Evolutionary conservation across 2,113 vertebrate genomes (phyloP).

Genomic region (Oryzias curvinotus): DNA sequence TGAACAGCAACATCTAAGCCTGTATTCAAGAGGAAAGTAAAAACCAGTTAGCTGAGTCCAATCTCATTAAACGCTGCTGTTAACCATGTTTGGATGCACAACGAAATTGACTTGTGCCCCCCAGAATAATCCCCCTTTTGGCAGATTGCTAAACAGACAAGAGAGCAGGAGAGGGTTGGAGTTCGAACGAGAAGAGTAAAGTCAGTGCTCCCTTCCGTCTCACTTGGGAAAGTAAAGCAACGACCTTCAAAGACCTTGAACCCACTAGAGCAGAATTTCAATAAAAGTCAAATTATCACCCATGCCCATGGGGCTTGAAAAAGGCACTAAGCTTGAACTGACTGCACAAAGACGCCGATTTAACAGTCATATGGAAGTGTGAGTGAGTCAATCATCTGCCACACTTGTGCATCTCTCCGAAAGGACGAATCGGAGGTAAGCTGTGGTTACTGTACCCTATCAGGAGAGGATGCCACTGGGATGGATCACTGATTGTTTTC

Average conservation of each 20-base stretch:
- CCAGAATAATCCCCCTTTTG: conserved; percentile 33
- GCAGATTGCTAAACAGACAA: conserved; percentile 28
- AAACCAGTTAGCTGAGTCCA: conserved; percentile 45
- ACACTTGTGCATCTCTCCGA: conserved; percentile 32
- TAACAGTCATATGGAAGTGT: conserved; percentile 73
- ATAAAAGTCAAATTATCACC: conserved; percentile 77
- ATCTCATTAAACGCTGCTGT: conserved; percentile 61
- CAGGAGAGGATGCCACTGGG: conserved; percentile 35
- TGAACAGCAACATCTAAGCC: conserved; percentile 44
- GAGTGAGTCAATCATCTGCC: conserved; percentile 71
- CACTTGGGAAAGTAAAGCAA: conserved; percentile 45
- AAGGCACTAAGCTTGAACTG: conserved; percentile 51
- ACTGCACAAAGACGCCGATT: conserved; percentile 60
- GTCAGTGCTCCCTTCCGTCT: conserved; percentile 29
- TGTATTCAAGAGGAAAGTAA: conserved; percentile 21
- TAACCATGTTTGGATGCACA: conserved; percentile 62
- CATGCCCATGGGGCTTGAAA: conserved; percentile 44
- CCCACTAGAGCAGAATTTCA: conserved; percentile 71
- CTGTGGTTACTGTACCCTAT: conserved; percentile 33
- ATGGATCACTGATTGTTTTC: conserved; percentile 53
- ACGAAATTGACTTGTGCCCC: conserved; percentile 50
- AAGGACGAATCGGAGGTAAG: conserved; percentile 25
- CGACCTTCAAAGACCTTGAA: conserved; percentile 75
- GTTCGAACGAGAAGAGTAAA: conserved; percentile 41
- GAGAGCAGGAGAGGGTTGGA: background rate